Conservation (phyloP, 2,797 vertebrate species). For the Labroides dimidiatus region DNA sequence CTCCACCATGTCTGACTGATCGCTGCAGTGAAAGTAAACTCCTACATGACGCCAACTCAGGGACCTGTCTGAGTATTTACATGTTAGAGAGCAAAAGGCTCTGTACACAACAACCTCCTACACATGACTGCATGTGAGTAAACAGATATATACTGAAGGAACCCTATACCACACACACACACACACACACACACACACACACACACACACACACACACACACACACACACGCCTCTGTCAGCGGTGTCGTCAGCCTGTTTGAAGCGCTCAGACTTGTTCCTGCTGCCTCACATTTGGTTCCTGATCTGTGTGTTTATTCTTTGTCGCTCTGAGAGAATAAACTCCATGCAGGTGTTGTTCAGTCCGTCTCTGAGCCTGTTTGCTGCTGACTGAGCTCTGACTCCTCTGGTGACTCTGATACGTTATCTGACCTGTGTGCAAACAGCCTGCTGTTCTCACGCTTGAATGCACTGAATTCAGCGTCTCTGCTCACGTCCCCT, state of each 20-base stretch:
- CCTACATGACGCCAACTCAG: background rate
- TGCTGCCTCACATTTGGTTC: too few species aligned
- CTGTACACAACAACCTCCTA: constrained; percentile 31
- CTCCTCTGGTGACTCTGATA: constrained; percentile 31
- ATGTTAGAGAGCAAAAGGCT: constrained; percentile 3
- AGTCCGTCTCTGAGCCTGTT: background rate
- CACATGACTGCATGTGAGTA: constrained; percentile 15
- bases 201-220: background rate
- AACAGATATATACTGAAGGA: constrained; percentile 1
- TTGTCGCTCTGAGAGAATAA: too few species aligned
- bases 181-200: background rate
- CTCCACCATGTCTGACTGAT: background rate
- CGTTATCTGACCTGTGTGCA: constrained; percentile 39
- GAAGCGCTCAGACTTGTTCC: background rate
- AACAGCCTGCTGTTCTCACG: constrained; percentile 3
- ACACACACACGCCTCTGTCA: background rate
- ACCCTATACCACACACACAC: background rate
- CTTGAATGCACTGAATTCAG: background rate
- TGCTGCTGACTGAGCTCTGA: constrained; percentile 30
- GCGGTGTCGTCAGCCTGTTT: constrained; percentile 13
- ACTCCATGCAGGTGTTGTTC: background rate
- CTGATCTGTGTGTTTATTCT: too few species aligned
- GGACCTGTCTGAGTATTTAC: constrained; percentile 12
- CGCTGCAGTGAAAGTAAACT: background rate
- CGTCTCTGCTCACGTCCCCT: too few species aligned